Percentiles rank a stretch among this genome's conserved stretches.
phyloP scores from a whole-genome alignment of 1,140 invertebrate genomes.

The Apolygus lucorum region DNA sequence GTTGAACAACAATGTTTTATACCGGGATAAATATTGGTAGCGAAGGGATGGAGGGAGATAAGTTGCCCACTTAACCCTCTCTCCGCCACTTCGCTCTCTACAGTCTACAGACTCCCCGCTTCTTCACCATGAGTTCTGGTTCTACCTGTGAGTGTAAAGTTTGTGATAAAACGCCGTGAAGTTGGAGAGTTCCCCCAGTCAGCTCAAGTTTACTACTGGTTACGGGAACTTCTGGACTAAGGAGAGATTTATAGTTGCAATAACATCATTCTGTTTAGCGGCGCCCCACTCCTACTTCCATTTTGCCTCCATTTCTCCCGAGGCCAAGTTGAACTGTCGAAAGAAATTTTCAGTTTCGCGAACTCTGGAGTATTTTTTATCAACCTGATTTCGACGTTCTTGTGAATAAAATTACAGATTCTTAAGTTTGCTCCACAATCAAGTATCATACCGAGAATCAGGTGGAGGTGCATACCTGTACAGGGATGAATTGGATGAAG shows the following conservation, averaged over 20 bases:
- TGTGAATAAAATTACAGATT: no score
- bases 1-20: background rate
- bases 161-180: background rate
- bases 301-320: no score
- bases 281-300: background rate
- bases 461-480: no score
- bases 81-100: background rate
- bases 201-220: background rate
- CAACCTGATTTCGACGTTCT: no score
- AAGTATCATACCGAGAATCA: no score
- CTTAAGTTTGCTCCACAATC: no score
- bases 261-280: background rate
- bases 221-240: background rate
- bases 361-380: no score
- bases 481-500: no score
- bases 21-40: background rate
- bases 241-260: background rate
- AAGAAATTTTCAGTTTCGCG: no score
- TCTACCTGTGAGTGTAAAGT: slow-evolving; percentile 1
- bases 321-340: no score
- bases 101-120: background rate
- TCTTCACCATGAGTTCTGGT: background rate
- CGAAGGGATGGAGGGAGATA: background rate
- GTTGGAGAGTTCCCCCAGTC: background rate
- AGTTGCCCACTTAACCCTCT: background rate